Evolutionary conservation across 2,797 vertebrate species (phyloP), one percentile per base, ranked within the genome.

Genomic region (Mormyrops attenuatus): DNA sequence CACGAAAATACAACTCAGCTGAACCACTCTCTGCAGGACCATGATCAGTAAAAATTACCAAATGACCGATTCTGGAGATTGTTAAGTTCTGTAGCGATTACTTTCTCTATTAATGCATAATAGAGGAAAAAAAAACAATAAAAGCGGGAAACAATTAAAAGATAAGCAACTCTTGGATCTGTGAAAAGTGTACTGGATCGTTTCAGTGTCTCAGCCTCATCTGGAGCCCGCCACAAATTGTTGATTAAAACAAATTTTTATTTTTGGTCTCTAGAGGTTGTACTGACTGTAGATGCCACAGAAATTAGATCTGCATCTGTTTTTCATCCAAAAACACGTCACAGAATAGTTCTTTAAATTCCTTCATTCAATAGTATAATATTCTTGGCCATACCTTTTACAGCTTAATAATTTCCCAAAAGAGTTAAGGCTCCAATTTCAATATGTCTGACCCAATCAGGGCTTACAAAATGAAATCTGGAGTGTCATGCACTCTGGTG

Each of bases 1-100:
- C 5, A 92, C 90, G 90, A 52, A 85, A 47, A 57, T 34, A 89
- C 17, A 49, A 57, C 49, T 26, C 20, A 6, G 50, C 13, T 88
- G 17, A 85, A 26, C 17, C 47, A 50, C 49, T 20, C 49, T 20
- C 15, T 20, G 73, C 34, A 80, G 73, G 73, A 17, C 34, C 11
- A 41, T n/a, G 17, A 44, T 3, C 15, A 80, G 38, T 26, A 20
- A 47, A 69, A 69, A 34, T 69, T 3, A 34, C 26, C 30, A 69
- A 34, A 22, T 3, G 57, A 60, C 2, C 55, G n/a, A n/a, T 60
- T 7, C 55, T 30, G 60, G 60, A 11, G 60, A 60, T 26, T 1
- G 6, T 9, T 26, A 26, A 63, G 7, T 63, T 63, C 57, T 26
- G 7, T 63, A 9, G 63, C 9, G 9, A 30, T 66, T 30, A 11